These are phyloP conservation scores for Vesta saturnalis DNA, from an alignment of 2,888 invertebrate genomes.

Conservation along the genomic window DNA sequence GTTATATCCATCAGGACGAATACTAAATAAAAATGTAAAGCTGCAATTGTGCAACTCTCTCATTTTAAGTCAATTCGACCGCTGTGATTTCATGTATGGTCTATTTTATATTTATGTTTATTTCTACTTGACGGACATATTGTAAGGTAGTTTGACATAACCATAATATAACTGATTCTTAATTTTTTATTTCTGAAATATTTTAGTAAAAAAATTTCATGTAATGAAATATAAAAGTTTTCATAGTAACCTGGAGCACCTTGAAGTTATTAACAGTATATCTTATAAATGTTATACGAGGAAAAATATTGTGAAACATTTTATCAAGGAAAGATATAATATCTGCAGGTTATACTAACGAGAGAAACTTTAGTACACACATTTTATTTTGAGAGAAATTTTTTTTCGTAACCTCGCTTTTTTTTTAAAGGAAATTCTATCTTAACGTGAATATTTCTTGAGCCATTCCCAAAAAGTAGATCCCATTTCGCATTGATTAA, in stretches of 20 bases:
- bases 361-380: constrained; percentile 24
- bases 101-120: too few relatives aligned
- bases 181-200: too few relatives aligned
- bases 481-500: constrained; percentile 53
- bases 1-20: too few relatives aligned
- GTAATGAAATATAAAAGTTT: too few relatives aligned
- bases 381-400: constrained; percentile 1
- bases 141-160: too few relatives aligned
- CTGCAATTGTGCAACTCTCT: too few relatives aligned
- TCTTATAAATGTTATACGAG: constrained; percentile 19
- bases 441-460: constrained; percentile 33
- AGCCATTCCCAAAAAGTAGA: constrained; percentile 38
- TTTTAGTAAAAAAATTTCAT: too few relatives aligned
- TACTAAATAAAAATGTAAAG: too few relatives aligned
- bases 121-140: too few relatives aligned
- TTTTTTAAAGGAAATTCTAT: constrained; percentile 13
- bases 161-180: too few relatives aligned
- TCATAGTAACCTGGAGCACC: background rate
- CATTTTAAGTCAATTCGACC: too few relatives aligned
- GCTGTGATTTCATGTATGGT: too few relatives aligned
- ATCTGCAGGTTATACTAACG: constrained; percentile 28
- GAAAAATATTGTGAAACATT: constrained; percentile 20
- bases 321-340: constrained; percentile 24
- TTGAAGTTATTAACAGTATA: constrained; percentile 25
- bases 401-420: constrained; percentile 4